Base-by-base conservation (phyloP, 2,797 vertebrate species). In the Bradypodion ventrale region DNA sequence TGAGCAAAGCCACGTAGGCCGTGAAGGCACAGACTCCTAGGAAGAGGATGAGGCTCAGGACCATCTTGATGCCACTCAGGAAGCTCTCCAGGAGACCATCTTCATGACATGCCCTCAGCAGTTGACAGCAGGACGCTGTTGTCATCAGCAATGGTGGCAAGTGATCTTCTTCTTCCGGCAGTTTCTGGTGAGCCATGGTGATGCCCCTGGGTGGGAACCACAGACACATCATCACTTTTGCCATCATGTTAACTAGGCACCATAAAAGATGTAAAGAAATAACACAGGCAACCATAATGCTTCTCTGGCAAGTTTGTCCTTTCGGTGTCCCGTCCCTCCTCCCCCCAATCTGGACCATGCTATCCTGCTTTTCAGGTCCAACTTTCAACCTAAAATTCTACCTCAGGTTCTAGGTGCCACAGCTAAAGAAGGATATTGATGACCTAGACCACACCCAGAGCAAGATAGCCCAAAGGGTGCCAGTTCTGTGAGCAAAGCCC, bases 21-120 rank as follows among this genome's bases (percentile, higher is more conserved):
- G 82, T 76, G 78, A 87, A 87, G 23, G 37, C 82, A 0, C 86
- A 87, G 29, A 84, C 6, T 1, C 52, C 86, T 82, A 84, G 72
- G 65, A 87, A 87, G 1, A 84, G 44, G 5, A 52, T 0, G 15
- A 84, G 1, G 44, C 72, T 76, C 32, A 83, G 23, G 12, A 87
- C 16, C 86, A 87, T 83, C 72, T 49, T 49, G 52, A 80, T 0
- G 52, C 86, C 72, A 0, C 21, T 9, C 19, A 80, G 1, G 52
- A 83, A 15, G 63, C 35, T 21, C 4, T n/a, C 56, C 82, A 76
- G 27, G 4, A 76, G 8, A 21, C 82, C 77, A 2, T 44, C 10
- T 0, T 21, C 27, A 9, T 63, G 1, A 1, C 12, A 1, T 2
- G 13, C 5, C 32, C 16, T 16, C 21, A 13, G 42, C 27, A 2